Conservation (phyloP, 2,113 vertebrate species). For the Chaetura pelagica region DNA sequence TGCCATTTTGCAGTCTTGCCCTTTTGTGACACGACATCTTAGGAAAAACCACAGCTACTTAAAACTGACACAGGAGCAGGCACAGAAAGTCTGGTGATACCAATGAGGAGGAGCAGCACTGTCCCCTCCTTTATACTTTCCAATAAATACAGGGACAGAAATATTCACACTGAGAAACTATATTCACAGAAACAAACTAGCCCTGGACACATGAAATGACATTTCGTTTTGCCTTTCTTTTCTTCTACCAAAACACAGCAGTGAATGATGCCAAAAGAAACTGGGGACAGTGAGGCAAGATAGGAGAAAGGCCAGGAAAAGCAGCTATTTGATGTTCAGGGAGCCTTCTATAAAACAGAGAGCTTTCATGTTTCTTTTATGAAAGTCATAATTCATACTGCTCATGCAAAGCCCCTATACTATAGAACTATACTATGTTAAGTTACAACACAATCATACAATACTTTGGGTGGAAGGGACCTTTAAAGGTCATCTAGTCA, state of each 20-base stretch:
- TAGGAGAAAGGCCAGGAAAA: not conserved
- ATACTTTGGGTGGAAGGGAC: not conserved
- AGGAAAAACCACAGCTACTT: not conserved
- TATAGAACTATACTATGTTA: not conserved
- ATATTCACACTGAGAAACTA: not conserved
- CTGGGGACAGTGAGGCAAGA: not conserved
- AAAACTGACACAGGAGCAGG: not conserved
- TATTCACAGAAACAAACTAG: not conserved
- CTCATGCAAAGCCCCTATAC: not conserved
- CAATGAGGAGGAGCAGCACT: not conserved
- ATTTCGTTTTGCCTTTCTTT: not conserved
- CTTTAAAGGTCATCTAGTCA: not conserved
- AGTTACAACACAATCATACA: not conserved
- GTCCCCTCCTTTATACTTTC: not conserved
- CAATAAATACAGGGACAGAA: not conserved
- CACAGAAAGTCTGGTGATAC: not conserved
- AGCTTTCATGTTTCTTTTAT: not conserved
- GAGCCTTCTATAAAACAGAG: not conserved
- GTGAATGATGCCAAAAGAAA: not conserved
- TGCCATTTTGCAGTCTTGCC: not conserved
- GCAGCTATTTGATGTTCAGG: not conserved
- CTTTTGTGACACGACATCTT: not conserved
- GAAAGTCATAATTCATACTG: not conserved
- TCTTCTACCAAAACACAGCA: not conserved
- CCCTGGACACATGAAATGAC: not conserved